Percentiles rank a stretch among this genome's conserved stretches.
phyloP scores from a whole-genome alignment of 2,113 vertebrate genomes.

The Salvelinus alpinus region DNA sequence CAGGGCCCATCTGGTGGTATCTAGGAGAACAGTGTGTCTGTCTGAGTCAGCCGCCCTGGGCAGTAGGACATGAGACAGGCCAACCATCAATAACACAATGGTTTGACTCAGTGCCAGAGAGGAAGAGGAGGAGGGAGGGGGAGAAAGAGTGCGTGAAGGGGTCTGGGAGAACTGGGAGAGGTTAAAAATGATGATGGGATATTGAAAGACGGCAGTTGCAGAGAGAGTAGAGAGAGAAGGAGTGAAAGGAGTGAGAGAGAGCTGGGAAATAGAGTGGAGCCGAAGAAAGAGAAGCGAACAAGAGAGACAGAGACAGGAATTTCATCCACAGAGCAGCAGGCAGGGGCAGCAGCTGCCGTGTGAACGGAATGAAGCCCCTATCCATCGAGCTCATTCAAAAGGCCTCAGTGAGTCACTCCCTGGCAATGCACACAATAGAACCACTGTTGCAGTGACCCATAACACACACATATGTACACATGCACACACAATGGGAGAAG shows the following conservation, averaged over 20 bases:
- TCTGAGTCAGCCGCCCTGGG: slow-evolving; percentile 17
- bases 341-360: background rate
- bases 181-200: too few relatives aligned
- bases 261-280: background rate
- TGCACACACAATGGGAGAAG: background rate
- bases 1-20: slow-evolving; percentile 31
- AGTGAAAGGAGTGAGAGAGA: background rate
- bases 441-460: too few relatives aligned
- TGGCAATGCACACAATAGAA: background rate
- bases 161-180: background rate
- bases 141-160: background rate
- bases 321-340: too few relatives aligned
- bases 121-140: background rate
- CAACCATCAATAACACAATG: slow-evolving; percentile 60
- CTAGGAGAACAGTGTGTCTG: slow-evolving; percentile 34
- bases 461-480: background rate
- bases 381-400: too few relatives aligned
- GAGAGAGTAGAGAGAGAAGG: background rate
- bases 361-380: background rate
- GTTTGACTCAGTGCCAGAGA: slow-evolving; percentile 42
- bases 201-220: too few relatives aligned
- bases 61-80: slow-evolving; percentile 44
- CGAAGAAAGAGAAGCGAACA: background rate
- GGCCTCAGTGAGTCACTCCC: too few relatives aligned
- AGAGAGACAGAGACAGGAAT: background rate